A percentile compares a stretch with the other conserved stretches of the same genome.
These are phyloP conservation scores for Drosophila vallismaia DNA, from an alignment of 2,888 invertebrate species.

Conservation along the genomic window DNA sequence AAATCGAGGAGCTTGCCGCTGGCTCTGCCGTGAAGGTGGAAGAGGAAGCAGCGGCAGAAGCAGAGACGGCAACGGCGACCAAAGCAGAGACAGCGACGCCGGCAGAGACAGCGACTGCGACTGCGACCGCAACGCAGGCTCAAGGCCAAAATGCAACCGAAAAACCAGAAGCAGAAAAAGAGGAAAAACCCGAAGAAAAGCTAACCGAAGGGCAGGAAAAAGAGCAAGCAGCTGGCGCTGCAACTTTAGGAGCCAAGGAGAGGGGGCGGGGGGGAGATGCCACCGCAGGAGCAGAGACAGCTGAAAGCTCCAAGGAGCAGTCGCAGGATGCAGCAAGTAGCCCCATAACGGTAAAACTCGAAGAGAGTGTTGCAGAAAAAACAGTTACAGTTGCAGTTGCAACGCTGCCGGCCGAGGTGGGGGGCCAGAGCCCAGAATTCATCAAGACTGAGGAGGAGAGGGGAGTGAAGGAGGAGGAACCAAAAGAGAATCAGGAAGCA, in stretches of 20 bases:
- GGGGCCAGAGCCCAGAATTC: slow-evolving; percentile 3
- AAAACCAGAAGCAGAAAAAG: slow-evolving; percentile 5
- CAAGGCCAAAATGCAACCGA: slow-evolving; percentile 41
- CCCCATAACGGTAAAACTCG: slow-evolving; percentile 27
- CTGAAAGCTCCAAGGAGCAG: slow-evolving; percentile 36
- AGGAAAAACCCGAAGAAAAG: slow-evolving; percentile 19
- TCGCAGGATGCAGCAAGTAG: slow-evolving; percentile 22
- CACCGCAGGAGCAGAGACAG: slow-evolving; percentile 9
- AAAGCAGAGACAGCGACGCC: background rate
- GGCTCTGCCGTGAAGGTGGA: slow-evolving; percentile 53
- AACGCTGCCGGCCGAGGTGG: slow-evolving; percentile 13
- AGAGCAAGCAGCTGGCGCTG: slow-evolving; percentile 9
- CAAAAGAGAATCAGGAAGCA: background rate
- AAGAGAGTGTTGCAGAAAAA: slow-evolving; percentile 12
- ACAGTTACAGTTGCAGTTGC: slow-evolving; percentile 4
- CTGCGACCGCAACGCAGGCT: slow-evolving; percentile 17
- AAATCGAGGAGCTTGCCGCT: slow-evolving; percentile 28
- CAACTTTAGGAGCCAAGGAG: slow-evolving; percentile 12
- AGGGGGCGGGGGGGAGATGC: slow-evolving; percentile 9
- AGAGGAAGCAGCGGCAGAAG: slow-evolving; percentile 41
- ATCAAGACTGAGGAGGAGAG: slow-evolving; percentile 37
- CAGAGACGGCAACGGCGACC: slow-evolving; percentile 7
- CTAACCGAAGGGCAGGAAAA: slow-evolving; percentile 18
- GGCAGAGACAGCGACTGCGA: slow-evolving; percentile 20
- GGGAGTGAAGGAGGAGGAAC: slow-evolving; percentile 2